Evolutionary conservation across 2,888 invertebrate genomes (phyloP), one percentile per base, ranked within the genome.

Genomic region (Graphium colonna): DNA sequence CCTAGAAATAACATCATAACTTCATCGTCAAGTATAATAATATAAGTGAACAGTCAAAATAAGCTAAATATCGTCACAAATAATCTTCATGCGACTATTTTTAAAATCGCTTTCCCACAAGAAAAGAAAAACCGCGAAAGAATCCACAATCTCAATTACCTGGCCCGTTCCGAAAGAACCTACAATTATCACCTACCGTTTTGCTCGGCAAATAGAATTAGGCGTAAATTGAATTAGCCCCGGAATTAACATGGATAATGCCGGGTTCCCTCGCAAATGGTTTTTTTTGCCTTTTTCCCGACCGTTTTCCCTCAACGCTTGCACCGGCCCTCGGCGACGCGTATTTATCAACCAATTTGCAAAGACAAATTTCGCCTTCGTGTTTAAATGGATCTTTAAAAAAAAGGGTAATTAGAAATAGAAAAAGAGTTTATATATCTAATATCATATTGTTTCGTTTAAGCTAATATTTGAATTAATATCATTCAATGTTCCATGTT

Each of bases 171-270:
- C 65, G 67, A 73, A 77, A 85, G 85, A 87, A 84, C 69, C 73
- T 74, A 78, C 81, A 88, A 86, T 89, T 89, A 88, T 85, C 87
- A 84, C 88, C 79, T 82, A 79, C 81, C 84, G 78, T 83, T 86
- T 82, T 82, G 64, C 83, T 83, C 80, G 65, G 78, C 81, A 87
- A 89, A 88, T 89, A 88, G 88, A 88, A 88, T 89, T 88, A 88
- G 79, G 84, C 82, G 82, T 67, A 83, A 88, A 89, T 88, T 87
- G 84, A 86, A 89, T 89, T 88, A 87, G 77, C 80, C 79, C 70
- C 75, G 75, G 87, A 80, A 88, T 88, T 89, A 89, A 85, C 88
- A 86, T 79, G 88, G 87, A 88, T 89, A 88, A 89, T 88, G 77
- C 81, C 74, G 72, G 76, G 72, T 76, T 77, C 72, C 71, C 75